These are phyloP conservation scores for Punctoribates punctum DNA, from an alignment of 2,888 invertebrate genomes.

Conservation along the genomic window DNA sequence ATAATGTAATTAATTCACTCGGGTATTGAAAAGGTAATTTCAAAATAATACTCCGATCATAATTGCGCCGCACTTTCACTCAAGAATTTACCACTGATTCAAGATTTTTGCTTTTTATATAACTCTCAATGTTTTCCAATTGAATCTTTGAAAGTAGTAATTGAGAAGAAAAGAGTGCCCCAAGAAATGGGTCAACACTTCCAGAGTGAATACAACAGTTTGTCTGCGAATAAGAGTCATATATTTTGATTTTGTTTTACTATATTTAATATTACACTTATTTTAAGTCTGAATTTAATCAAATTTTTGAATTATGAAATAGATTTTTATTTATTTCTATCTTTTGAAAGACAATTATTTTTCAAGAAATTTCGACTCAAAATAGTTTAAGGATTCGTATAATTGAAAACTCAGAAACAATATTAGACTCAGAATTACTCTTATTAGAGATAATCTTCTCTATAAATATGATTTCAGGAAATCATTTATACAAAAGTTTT, in stretches of 20 bases:
- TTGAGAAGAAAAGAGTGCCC: constrained; percentile 13
- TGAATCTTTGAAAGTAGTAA: constrained; percentile 14
- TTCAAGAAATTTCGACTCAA: too few species aligned
- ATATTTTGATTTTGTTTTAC: not conserved
- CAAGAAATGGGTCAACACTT: constrained; percentile 33
- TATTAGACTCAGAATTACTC: too few species aligned
- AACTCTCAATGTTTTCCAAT: constrained; percentile 2
- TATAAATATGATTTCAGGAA: too few species aligned
- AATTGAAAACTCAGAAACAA: too few species aligned
- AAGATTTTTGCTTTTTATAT: not conserved
- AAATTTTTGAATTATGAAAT: too few species aligned
- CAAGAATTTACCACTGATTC: not conserved
- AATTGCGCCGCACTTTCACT: constrained; percentile 5
- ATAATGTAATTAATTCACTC: not conserved
- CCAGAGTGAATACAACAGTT: constrained; percentile 1
- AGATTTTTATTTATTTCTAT: too few species aligned
- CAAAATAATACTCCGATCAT: not conserved
- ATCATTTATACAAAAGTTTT: too few species aligned
- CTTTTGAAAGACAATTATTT: too few species aligned
- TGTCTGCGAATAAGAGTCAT: constrained; percentile 2
- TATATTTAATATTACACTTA: not conserved
- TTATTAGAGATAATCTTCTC: too few species aligned
- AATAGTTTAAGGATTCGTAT: too few species aligned
- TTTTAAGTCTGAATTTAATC: too few species aligned
- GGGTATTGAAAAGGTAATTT: too few species aligned